Base-by-base conservation (phyloP, 2,888 invertebrate genomes). In the Gortyna flavago region DNA sequence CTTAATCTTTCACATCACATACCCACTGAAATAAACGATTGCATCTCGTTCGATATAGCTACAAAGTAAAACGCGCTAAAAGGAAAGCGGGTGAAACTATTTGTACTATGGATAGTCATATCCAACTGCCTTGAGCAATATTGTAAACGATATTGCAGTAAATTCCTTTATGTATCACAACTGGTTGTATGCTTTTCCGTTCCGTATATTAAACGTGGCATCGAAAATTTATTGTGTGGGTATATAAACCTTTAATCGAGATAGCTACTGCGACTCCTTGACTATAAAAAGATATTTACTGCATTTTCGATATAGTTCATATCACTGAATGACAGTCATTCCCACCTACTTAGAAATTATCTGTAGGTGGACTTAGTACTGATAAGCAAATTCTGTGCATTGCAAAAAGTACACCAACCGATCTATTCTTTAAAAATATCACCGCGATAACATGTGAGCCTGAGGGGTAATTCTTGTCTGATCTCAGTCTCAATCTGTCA, bases 141-240 rank as follows among this genome's bases (percentile, higher is more conserved):
- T 67, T 35, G 51, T 41, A 21, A 80, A 81, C 69, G 51, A 64
- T 76, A 80, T 81, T 62, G 71, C 57, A 76, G 35, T 81, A 81
- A 76, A 81, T 68, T 51, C 29, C 13, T 51, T 68, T 51, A 41
- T 64, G 48, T n/a, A 35, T 41, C 25, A 48, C 16, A 21, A 32
- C 32, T 38, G 1, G 25, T 29, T 48, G 38, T 70, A 80, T 57
- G 48, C 16, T 18, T 32, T 75, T 71, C 29, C 61, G 32, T 41
- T 32, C 11, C 69, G 44, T 61, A 44, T 75, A 75, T 51, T 66
- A 71, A 69, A 69, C 59, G 13, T 48, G 29, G 11, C 44, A 48
- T 35, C 8, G 32, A 69, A 74, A 57, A 38, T 51, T 41, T 75
- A 81, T 75, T 62, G 61, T 29, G 18, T 2, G 48, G 6, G 5